A percentile compares a stretch with the other conserved stretches of the same genome.
phyloP scores from a whole-genome alignment of 2,888 invertebrate genomes.

The Drosophila colorata region DNA sequence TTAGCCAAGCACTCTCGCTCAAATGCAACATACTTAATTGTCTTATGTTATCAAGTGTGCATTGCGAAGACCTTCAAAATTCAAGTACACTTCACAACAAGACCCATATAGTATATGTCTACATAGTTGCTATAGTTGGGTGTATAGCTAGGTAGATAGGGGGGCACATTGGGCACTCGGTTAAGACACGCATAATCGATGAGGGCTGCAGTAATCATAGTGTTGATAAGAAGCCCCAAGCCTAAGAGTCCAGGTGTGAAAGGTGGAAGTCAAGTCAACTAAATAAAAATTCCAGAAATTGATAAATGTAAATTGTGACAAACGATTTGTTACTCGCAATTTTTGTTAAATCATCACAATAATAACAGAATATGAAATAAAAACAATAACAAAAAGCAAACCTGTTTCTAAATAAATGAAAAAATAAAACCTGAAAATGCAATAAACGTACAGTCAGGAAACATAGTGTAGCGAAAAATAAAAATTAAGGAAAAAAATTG shows the following conservation, averaged over 20 bases:
- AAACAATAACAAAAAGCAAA: constrained; percentile 13
- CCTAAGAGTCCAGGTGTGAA: constrained; percentile 1
- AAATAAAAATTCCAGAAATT: constrained; percentile 35
- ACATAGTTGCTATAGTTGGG: constrained; percentile 1
- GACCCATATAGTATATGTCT: not conserved
- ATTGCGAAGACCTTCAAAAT: constrained; percentile 39
- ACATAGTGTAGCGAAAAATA: constrained; percentile 22
- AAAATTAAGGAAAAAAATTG: constrained; percentile 5
- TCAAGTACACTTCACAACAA: constrained; percentile 46
- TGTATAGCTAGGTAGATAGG: no score
- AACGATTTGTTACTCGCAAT: constrained; percentile 33
- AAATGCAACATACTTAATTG: not conserved
- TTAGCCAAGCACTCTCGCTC: not conserved
- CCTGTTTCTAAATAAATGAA: not conserved
- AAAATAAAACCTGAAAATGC: constrained; percentile 12
- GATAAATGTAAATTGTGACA: constrained; percentile 46
- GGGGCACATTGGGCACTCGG: constrained; percentile 38
- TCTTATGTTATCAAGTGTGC: constrained; percentile 48
- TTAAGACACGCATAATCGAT: constrained; percentile 74
- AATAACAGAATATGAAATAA: not conserved
- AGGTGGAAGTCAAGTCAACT: constrained; percentile 3
- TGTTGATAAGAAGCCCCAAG: constrained; percentile 32
- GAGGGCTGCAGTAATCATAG: constrained; percentile 48
- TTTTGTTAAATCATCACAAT: constrained; percentile 31
- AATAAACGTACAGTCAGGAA: constrained; percentile 26